These are phyloP conservation scores for Lerema accius DNA, from an alignment of 1,140 invertebrate genomes.

Conservation along the genomic window DNA sequence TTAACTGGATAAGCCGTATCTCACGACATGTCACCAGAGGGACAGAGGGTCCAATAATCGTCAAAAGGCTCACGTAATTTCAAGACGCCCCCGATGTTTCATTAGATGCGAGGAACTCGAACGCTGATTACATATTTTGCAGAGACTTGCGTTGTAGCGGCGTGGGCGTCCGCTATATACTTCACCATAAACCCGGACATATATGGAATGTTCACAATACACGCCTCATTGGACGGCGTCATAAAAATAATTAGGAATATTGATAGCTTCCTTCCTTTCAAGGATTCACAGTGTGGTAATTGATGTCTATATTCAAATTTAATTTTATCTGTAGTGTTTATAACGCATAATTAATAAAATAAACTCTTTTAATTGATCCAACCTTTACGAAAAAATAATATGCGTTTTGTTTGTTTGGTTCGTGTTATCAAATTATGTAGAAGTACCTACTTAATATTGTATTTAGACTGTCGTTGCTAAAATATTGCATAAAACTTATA, in stretches of 20 bases:
- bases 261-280: constrained; percentile 27
- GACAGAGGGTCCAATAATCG: no score
- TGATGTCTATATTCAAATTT: constrained; percentile 1
- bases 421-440: no score
- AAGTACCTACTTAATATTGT: no score
- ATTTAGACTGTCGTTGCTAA: no score
- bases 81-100: no score
- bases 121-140: neutral
- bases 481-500: no score
- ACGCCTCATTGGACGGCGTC: neutral
- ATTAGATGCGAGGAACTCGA: constrained; percentile 1
- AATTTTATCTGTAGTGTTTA: neutral
- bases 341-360: neutral
- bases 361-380: neutral
- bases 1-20: no score
- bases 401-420: no score
- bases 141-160: neutral
- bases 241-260: constrained; percentile 33
- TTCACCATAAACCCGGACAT: constrained; percentile 9
- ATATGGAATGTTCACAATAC: constrained; percentile 29
- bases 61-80: no score
- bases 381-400: neutral
- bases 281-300: constrained; percentile 10
- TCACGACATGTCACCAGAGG: no score
- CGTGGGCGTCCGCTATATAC: constrained; percentile 4